Evolutionary conservation across 2,113 vertebrate genomes (phyloP).

Genomic region (Synodontis membranacea): DNA sequence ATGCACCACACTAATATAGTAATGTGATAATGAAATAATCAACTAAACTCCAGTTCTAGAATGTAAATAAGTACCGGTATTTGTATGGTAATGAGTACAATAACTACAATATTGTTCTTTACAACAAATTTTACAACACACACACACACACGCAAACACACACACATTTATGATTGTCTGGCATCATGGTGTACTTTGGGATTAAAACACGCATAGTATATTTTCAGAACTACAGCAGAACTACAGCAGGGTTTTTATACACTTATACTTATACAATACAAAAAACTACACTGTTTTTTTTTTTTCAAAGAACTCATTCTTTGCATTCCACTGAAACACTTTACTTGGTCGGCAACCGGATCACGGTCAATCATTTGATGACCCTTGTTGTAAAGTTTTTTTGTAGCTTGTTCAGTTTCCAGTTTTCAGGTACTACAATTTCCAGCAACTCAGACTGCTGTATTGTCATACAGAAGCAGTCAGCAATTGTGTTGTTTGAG

Average conservation of each 20-base stretch:
- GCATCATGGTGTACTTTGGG: neutral
- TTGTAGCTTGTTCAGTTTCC: neutral
- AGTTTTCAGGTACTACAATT: neutral
- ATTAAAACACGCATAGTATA: constrained; percentile 6
- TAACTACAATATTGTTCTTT: neutral
- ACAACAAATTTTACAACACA: neutral
- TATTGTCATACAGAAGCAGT: neutral
- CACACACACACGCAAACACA: neutral
- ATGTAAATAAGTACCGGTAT: too few relatives aligned
- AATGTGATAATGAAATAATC: too few relatives aligned
- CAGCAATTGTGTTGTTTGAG: neutral
- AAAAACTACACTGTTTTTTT: neutral
- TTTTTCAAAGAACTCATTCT: neutral
- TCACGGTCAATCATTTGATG: neutral
- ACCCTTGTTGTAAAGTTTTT: neutral
- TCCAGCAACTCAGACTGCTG: neutral
- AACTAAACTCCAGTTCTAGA: too few relatives aligned
- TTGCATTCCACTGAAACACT: neutral
- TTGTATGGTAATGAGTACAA: too few relatives aligned
- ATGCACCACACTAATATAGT: too few relatives aligned
- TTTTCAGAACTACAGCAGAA: neutral
- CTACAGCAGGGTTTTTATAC: neutral
- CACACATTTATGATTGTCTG: neutral
- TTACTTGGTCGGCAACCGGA: neutral
- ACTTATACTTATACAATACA: too few relatives aligned